phyloP scores from a whole-genome alignment of 2,113 vertebrate species.

The Cichladusa arquata region DNA sequence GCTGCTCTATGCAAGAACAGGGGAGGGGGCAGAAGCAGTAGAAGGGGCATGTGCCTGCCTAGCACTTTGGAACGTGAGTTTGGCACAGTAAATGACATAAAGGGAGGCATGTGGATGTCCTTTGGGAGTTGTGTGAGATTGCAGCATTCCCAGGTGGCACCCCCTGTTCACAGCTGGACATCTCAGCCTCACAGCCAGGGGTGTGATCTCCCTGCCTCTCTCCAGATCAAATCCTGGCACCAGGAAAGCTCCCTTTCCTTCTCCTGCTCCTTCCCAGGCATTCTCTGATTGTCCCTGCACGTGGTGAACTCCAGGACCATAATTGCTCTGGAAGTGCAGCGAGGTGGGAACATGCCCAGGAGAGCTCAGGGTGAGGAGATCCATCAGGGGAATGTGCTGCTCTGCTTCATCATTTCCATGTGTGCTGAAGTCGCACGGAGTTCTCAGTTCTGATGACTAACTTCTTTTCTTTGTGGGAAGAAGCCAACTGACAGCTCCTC shows the following conservation, averaged over 20 bases:
- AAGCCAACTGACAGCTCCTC: constrained; percentile 42
- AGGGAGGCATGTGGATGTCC: neutral
- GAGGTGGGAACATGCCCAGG: neutral
- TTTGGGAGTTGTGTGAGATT: neutral
- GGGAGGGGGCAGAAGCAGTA: neutral
- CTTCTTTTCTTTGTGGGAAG: constrained; percentile 40
- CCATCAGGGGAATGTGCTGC: neutral
- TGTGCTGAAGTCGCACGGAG: neutral
- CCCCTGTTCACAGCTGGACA: neutral
- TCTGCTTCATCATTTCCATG: constrained; percentile 34
- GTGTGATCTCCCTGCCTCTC: neutral
- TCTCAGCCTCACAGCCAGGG: accelerated
- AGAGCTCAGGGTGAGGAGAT: neutral
- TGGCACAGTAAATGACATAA: neutral
- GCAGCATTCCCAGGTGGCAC: neutral
- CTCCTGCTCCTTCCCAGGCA: neutral
- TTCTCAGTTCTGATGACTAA: constrained; percentile 39
- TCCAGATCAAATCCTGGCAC: neutral
- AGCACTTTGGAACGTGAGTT: accelerated
- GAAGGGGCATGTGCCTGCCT: neutral
- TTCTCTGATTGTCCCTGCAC: neutral
- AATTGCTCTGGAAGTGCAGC: neutral
- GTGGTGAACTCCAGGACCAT: accelerated
- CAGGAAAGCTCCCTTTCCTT: neutral
- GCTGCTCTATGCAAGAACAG: neutral